These are phyloP conservation scores for Saxidomus purpurata DNA, from an alignment of 1,140 invertebrate species.

Conservation along the genomic window DNA sequence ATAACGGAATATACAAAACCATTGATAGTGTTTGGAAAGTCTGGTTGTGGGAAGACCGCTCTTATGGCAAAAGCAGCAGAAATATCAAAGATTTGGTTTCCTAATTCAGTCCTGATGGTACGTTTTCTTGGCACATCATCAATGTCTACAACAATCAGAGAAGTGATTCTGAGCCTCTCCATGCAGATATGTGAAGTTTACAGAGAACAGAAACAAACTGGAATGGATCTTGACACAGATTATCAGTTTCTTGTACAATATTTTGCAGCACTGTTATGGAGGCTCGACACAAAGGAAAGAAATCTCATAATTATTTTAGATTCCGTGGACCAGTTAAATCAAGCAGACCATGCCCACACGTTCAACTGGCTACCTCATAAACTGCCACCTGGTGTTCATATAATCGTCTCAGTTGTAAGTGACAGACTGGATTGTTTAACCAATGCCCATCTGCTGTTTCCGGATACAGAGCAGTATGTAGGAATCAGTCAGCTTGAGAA, in stretches of 20 bases:
- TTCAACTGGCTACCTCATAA: constrained; percentile 79
- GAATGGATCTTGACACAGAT: constrained; percentile 66
- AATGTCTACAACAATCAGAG: constrained; percentile 71
- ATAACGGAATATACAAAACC: constrained; percentile 69
- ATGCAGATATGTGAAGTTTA: constrained; percentile 68
- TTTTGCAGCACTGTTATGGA: constrained; percentile 70
- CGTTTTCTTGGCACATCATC: constrained; percentile 78
- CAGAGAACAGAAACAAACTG: constrained; percentile 62
- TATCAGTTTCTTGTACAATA: constrained; percentile 72
- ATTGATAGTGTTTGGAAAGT: constrained; percentile 74
- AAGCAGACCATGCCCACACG: constrained; percentile 71
- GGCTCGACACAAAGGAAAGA: constrained; percentile 52
- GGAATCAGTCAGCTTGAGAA: constrained; percentile 63
- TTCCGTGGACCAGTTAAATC: constrained; percentile 81
- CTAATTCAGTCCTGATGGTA: constrained; percentile 68
- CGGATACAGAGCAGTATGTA: constrained; percentile 51
- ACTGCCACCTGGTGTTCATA: constrained; percentile 82
- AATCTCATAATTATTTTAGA: constrained; percentile 80
- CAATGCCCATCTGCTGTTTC: constrained; percentile 65
- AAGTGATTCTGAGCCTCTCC: constrained; percentile 71
- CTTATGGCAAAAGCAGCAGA: constrained; percentile 73
- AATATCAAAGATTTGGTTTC: constrained; percentile 70
- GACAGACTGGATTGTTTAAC: constrained; percentile 74
- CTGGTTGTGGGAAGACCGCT: constrained; percentile 79
- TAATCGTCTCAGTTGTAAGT: constrained; percentile 90